Base-by-base conservation (phyloP, 2,888 invertebrate genomes). In the Melieria picta region DNA sequence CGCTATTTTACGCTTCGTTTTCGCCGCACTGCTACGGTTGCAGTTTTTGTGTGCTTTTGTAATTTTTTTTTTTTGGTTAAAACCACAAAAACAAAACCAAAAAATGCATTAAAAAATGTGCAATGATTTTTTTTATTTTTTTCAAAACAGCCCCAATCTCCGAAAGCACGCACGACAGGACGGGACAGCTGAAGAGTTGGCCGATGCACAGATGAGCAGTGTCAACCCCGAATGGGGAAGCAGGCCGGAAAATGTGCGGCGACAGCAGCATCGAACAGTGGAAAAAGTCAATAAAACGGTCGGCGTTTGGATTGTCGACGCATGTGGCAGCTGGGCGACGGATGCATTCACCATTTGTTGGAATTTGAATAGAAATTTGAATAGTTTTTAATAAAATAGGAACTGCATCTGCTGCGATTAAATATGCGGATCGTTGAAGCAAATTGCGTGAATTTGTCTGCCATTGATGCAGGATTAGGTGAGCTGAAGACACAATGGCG, bases 81-180 rank as follows among this genome's bases (percentile, higher is more conserved):
- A 70, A 66, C 66, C 62, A 52, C 71, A 76, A 73, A 71, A 73
- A 73, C n/a, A 56, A 57, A 63, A 67, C 74, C 61, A 67, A 47
- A 46, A 62, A 57, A 30, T 55, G 52, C 57, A 70, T 65, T 65
- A 66, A 63, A 69, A 66, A 68, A 63, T 70, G 47, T 64, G 50
- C 64, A 65, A 69, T 52, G 66, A 50, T 60, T 67, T 69, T 74
- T 75, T 75, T 74, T 74, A 50, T 56, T 72, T 73, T 77, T 77
- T 76, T 78, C 73, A 77, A 77, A 79, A 72, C 77, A 76, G 77
- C 79, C 77, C 77, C 76, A 75, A 74, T 76, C 71, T 69, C 60
- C 63, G 48, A 30, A 30, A 1, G 2, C 30, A 1, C 30, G 50
- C 45, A 16, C 50, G 52, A 45, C 50, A 47, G 10, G 13, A 52